Evolutionary conservation across 2,888 invertebrate genomes (phyloP).

Genomic region (Hirtodrosophila cameraria): DNA sequence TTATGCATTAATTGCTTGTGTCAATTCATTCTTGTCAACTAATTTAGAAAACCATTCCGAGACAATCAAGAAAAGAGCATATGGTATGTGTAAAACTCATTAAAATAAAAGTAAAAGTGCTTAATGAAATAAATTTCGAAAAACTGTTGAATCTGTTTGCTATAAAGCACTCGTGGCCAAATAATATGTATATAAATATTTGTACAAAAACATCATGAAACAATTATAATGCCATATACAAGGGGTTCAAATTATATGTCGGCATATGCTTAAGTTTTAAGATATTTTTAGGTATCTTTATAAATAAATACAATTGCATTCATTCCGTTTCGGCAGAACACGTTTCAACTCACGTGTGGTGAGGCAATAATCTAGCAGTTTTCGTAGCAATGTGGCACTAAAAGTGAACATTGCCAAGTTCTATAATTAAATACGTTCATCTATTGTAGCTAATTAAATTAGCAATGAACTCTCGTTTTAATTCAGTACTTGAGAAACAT

Average conservation of each 20-base stretch:
- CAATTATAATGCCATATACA: conserved; percentile 47
- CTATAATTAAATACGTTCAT: conserved; percentile 37
- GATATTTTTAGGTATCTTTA: conserved; percentile 46
- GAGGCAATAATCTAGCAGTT: conserved; percentile 75
- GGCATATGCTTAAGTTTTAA: conserved; percentile 4
- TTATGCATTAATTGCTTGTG: no score
- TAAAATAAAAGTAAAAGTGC: no score
- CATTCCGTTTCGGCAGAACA: conserved; percentile 40
- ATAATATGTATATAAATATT: background rate
- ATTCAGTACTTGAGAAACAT: background rate
- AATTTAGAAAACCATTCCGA: no score
- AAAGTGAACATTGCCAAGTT: conserved; percentile 36
- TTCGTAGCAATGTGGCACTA: conserved; percentile 49
- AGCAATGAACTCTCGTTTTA: conserved; percentile 42
- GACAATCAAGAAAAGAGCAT: no score
- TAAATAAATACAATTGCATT: conserved; percentile 56
- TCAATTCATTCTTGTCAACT: no score
- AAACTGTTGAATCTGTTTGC: background rate
- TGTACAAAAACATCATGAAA: conserved; percentile 25
- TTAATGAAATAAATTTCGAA: conserved; percentile 18
- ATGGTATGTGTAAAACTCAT: no score
- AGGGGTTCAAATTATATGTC: conserved; percentile 32
- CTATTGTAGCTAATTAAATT: conserved; percentile 47
- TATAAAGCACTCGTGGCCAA: no score
- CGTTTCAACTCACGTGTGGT: conserved; percentile 58